phyloP scores from a whole-genome alignment of 2,797 vertebrate genomes.

The Harpagifer antarcticus region DNA sequence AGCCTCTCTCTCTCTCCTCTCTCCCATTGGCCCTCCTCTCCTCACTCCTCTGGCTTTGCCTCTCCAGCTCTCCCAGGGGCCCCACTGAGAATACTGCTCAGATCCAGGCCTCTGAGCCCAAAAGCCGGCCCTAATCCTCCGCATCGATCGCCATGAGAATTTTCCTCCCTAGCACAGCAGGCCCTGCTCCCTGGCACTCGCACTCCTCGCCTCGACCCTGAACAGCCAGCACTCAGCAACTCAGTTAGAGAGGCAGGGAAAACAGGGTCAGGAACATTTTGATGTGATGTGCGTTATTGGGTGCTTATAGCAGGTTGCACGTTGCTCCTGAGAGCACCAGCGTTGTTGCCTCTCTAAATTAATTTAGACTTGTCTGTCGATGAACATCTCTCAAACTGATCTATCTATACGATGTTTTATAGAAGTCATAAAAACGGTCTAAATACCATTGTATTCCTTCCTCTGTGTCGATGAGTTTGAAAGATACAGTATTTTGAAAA shows the following conservation, averaged over 20 bases:
- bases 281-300: constrained; percentile 52
- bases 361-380: constrained; percentile 27
- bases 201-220: constrained; percentile 71
- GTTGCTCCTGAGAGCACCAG: constrained; percentile 14
- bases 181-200: constrained; percentile 67
- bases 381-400: constrained; percentile 37
- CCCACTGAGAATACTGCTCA: constrained; percentile 83
- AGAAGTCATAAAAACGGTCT: neutral
- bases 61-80: constrained; percentile 77
- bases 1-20: constrained; percentile 75
- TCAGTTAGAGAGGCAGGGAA: constrained; percentile 54
- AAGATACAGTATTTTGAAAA: constrained; percentile 11
- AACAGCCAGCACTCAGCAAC: constrained; percentile 58
- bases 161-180: constrained; percentile 83
- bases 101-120: constrained; percentile 88
- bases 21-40: constrained; percentile 66
- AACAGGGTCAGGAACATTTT: constrained; percentile 48
- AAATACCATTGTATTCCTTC: neutral
- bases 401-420: constrained; percentile 4
- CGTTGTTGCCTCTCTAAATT: constrained; percentile 46
- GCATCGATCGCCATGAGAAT: constrained; percentile 90
- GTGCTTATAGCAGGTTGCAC: constrained; percentile 29
- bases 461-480: neutral
- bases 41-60: constrained; percentile 76
- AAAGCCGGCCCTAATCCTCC: constrained; percentile 87